A percentile compares a stretch with the other conserved stretches of the same genome.
These are phyloP conservation scores for Gyps fulvus DNA, from an alignment of 2,113 vertebrate species.

Conservation along the genomic window DNA sequence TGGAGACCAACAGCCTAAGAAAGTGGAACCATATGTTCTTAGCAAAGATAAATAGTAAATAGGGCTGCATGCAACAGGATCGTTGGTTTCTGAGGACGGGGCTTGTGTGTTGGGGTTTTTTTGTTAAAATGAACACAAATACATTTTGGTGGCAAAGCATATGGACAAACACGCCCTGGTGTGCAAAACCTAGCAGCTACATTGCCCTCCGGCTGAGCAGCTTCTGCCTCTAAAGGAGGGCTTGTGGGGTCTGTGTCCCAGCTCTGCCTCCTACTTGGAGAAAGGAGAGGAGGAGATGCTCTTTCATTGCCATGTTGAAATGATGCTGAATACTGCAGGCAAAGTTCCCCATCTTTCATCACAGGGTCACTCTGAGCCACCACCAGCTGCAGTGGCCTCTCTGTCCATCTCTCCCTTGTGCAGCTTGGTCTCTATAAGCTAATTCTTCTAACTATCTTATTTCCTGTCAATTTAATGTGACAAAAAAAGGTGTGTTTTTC, in stretches of 20 bases:
- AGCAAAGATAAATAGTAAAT: conserved; percentile 55
- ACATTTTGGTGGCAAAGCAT: not conserved
- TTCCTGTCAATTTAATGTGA: not conserved
- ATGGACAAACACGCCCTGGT: fast-evolving
- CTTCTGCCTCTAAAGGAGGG: not conserved
- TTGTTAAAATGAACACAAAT: not conserved
- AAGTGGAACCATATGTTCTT: conserved; percentile 76
- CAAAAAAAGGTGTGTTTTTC: not conserved
- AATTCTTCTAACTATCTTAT: not conserved
- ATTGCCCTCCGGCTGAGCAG: not conserved
- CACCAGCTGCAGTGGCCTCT: conserved; percentile 23
- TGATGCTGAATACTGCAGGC: not conserved
- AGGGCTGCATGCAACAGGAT: not conserved
- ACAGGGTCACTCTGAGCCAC: conserved; percentile 26
- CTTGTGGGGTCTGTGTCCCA: not conserved
- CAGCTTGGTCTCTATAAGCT: not conserved
- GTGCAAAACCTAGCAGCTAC: not conserved
- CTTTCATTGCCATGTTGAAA: conserved; percentile 25
- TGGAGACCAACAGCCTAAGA: conserved; percentile 50
- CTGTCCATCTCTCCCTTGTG: not conserved
- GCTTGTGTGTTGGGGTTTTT: not conserved
- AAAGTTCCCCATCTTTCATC: conserved; percentile 40
- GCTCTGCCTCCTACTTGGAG: not conserved
- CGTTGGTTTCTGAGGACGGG: not conserved
- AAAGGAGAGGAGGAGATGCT: not conserved